phyloP scores from a whole-genome alignment of 2,888 invertebrate genomes.

The Caenorhabditis sp. region DNA sequence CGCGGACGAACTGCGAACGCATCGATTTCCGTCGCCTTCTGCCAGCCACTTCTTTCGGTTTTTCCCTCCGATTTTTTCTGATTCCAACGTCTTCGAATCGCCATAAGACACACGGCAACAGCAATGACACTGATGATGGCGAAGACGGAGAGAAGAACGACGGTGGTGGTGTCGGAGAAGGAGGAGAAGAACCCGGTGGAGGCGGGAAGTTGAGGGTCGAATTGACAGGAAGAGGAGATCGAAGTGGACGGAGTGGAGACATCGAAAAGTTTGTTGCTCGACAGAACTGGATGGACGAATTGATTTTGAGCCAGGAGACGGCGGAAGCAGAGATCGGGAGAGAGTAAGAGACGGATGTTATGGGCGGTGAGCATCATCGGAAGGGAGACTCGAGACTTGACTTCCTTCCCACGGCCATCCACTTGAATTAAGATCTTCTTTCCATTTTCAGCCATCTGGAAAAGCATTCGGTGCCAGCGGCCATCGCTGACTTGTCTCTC shows the following conservation, averaged over 20 bases:
- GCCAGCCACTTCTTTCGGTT: conserved; percentile 44
- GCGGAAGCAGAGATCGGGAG: conserved; percentile 37
- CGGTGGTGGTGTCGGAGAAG: conserved; percentile 42
- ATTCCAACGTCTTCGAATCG: conserved; percentile 25
- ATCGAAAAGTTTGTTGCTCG: conserved; percentile 16
- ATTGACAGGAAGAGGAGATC: neutral
- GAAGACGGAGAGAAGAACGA: conserved; percentile 26
- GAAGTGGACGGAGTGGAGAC: conserved; percentile 5
- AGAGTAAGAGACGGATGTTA: conserved; percentile 9
- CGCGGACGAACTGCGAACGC: conserved; percentile 30
- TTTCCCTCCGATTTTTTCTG: conserved; percentile 10
- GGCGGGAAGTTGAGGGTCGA: neutral
- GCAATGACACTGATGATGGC: conserved; percentile 32
- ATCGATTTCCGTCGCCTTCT: conserved; percentile 54
- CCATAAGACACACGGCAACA: conserved; percentile 25
- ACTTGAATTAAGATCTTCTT: conserved; percentile 61
- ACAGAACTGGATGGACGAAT: conserved; percentile 18
- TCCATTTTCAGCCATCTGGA: conserved; percentile 47
- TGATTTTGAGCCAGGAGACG: conserved; percentile 53
- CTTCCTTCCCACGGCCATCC: conserved; percentile 68
- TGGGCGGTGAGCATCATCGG: conserved; percentile 35
- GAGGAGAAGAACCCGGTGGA: conserved; percentile 7
- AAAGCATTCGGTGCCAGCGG: conserved; percentile 52
- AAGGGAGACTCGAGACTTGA: conserved; percentile 47
- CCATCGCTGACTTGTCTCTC: conserved; percentile 49